Conservation (phyloP, 2,888 invertebrate genomes). For the Drosophila borealis region DNA sequence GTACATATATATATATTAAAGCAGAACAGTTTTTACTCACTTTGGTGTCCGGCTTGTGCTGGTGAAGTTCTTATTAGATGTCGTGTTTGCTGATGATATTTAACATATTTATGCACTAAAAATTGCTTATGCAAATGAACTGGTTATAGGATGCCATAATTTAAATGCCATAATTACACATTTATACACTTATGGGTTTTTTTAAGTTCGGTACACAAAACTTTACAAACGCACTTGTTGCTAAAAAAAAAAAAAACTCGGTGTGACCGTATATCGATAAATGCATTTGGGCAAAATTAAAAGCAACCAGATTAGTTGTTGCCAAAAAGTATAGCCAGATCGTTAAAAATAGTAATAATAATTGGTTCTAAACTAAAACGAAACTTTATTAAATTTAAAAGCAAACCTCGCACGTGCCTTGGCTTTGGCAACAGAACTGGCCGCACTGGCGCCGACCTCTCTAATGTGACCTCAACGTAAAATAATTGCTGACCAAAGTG, state of each 20-base stretch:
- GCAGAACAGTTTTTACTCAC: not conserved
- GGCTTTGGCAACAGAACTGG: slow-evolving; percentile 57
- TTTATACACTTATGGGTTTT: too few relatives aligned
- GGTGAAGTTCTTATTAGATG: too few relatives aligned
- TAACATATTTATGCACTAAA: not conserved
- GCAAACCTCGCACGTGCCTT: slow-evolving; percentile 45
- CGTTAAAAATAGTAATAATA: not conserved
- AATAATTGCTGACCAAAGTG: slow-evolving; percentile 83
- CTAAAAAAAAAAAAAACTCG: not conserved
- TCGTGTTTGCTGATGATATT: not conserved
- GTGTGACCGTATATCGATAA: not conserved
- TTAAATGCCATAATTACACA: too few relatives aligned
- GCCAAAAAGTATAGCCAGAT: not conserved
- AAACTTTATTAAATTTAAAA: not conserved
- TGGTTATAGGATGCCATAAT: not conserved
- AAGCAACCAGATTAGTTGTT: not conserved
- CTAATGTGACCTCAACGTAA: slow-evolving; percentile 81
- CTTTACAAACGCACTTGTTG: not conserved
- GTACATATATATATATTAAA: not conserved
- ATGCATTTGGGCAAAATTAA: not conserved
- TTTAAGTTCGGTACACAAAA: too few relatives aligned
- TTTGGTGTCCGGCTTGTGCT: not conserved
- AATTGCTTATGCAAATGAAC: not conserved
- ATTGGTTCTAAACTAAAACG: too few relatives aligned
- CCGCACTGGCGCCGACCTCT: slow-evolving; percentile 60